Evolutionary conservation across 2,113 vertebrate species (phyloP).

Genomic region (Sisor rabdophorus): DNA sequence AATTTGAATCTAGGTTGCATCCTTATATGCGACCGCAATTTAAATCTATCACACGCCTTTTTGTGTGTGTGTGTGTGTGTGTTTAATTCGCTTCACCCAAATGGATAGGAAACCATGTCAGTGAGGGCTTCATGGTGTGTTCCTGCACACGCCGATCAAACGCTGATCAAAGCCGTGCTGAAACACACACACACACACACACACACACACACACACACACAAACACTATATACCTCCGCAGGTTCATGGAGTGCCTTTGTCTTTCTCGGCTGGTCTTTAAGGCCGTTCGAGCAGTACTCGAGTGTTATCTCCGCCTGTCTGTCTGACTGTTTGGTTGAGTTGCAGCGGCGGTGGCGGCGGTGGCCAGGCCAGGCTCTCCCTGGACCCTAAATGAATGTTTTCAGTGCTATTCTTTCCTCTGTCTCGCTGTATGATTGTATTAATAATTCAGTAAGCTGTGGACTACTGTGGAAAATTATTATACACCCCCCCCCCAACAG

Average conservation of each 20-base stretch:
- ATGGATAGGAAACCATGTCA: not conserved
- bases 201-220: too few relatives aligned
- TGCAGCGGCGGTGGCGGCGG: constrained; percentile 15
- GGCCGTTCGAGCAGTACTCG: not conserved
- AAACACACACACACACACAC: too few relatives aligned
- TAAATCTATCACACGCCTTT: not conserved
- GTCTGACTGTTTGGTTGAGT: constrained; percentile 24
- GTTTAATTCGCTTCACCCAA: not conserved
- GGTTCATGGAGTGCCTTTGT: constrained; percentile 9
- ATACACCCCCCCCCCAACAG: constrained; percentile 48
- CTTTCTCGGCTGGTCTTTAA: constrained; percentile 6
- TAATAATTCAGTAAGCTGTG: constrained; percentile 64
- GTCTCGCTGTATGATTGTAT: constrained; percentile 54
- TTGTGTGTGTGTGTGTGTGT: not conserved
- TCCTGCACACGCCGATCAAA: not conserved
- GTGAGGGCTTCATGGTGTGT: not conserved
- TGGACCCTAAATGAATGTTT: constrained; percentile 31
- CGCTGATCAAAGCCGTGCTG: not conserved
- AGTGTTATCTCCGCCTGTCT: constrained; percentile 12
- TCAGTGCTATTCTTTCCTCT: constrained; percentile 22
- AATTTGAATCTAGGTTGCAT: not conserved
- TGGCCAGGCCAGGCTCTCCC: constrained; percentile 36
- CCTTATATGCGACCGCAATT: not conserved
- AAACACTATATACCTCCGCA: too few relatives aligned
- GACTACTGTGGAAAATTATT: constrained; percentile 65